Evolutionary conservation across 2,797 vertebrate genomes (phyloP).

Genomic region (Bradypodion pumilum): DNA sequence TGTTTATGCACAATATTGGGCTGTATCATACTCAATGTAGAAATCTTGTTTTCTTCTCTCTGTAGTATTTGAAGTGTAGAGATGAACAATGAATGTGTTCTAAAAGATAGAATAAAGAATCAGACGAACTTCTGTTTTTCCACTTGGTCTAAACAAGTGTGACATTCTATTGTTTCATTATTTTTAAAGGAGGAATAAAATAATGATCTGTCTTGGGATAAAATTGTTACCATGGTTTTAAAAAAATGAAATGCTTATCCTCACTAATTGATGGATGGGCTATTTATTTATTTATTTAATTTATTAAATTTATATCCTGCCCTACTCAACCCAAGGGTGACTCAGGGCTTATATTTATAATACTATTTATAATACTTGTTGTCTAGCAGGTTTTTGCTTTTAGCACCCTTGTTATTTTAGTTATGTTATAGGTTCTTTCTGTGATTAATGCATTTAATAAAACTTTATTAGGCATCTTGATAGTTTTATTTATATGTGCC

Average conservation of each 20-base stretch:
- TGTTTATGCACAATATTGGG: background rate
- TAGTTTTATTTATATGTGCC: background rate
- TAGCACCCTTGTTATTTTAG: background rate
- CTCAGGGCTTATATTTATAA: no score
- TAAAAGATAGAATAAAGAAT: slow-evolving; percentile 5
- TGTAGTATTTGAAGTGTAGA: background rate
- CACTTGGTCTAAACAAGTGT: background rate
- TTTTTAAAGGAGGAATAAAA: background rate
- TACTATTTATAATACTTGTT: background rate
- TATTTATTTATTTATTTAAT: no score
- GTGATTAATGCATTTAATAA: background rate
- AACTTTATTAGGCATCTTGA: background rate
- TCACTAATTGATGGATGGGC: background rate
- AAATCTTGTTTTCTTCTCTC: background rate
- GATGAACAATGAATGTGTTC: background rate
- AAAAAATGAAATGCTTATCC: background rate
- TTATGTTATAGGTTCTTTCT: background rate
- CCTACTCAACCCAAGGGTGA: no score
- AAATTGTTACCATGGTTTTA: background rate
- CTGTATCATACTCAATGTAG: background rate
- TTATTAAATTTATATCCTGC: no score
- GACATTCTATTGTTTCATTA: background rate
- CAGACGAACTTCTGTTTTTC: slow-evolving; percentile 10
- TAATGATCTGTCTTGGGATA: background rate
- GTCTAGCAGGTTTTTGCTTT: background rate